phyloP scores from a whole-genome alignment of 2,113 vertebrate genomes.

The Platycercus adscitus region DNA sequence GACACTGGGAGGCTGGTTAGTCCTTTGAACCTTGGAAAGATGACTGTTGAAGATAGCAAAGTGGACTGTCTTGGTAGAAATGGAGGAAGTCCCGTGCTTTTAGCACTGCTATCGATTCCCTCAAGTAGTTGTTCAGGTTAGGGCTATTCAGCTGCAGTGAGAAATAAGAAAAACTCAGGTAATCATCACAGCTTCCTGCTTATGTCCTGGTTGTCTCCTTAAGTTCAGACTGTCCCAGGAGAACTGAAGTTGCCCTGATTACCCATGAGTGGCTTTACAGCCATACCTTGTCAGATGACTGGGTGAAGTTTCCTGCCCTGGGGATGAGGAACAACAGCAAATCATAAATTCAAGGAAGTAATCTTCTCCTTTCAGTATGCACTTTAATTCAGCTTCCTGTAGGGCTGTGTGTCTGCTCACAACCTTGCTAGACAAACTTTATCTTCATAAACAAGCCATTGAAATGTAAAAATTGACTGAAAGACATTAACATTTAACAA shows the following conservation, averaged over 20 bases:
- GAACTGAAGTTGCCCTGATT: neutral
- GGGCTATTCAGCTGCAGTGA: neutral
- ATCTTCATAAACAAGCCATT: neutral
- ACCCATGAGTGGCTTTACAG: neutral
- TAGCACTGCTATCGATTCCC: neutral
- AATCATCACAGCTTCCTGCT: neutral
- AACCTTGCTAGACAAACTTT: neutral
- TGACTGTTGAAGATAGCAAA: neutral
- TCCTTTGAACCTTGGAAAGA: neutral
- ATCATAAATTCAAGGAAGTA: neutral
- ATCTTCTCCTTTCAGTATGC: neutral
- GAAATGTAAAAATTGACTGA: neutral
- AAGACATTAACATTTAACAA: neutral
- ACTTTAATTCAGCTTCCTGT: neutral
- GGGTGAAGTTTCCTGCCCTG: neutral
- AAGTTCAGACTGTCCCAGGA: neutral
- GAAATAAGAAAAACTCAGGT: neutral
- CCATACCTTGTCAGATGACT: neutral
- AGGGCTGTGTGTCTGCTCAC: neutral
- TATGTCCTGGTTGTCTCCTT: neutral
- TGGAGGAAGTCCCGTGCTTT: neutral
- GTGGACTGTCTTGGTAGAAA: neutral
- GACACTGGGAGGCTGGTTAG: neutral
- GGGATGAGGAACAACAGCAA: neutral
- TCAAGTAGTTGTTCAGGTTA: neutral